These are phyloP conservation scores for Myotis daubentonii DNA, from an alignment of 2,797 vertebrate genomes.

Conservation along the genomic window DNA sequence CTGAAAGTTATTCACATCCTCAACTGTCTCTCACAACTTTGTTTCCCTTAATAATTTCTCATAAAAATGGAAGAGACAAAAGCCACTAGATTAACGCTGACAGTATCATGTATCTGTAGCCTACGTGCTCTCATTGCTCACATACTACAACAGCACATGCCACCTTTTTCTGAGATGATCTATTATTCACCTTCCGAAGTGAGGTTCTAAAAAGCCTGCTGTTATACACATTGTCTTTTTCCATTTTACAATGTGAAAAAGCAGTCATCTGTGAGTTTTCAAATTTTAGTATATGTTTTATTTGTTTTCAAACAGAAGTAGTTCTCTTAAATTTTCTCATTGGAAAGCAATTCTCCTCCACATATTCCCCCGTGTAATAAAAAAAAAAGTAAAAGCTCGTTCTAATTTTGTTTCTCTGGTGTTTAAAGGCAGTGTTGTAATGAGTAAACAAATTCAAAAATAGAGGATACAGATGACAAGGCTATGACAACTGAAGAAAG, in stretches of 20 bases:
- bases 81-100: not conserved
- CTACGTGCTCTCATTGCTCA: not conserved
- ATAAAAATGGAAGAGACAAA: conserved; percentile 18
- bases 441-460: conserved; percentile 14
- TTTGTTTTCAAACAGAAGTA: conserved; percentile 57
- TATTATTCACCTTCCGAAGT: conserved; percentile 19
- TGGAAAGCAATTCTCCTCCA: conserved; percentile 4
- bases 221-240: not conserved
- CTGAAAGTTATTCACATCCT: not conserved
- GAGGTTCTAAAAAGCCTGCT: conserved; percentile 34
- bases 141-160: not conserved
- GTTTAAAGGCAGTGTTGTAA: not conserved
- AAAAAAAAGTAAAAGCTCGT: not conserved
- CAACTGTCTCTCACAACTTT: not conserved
- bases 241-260: not conserved
- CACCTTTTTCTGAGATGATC: conserved; percentile 19
- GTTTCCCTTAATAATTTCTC: not conserved
- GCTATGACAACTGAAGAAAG: not conserved
- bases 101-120: not conserved
- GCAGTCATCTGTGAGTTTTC: not conserved
- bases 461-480: not conserved
- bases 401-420: conserved; percentile 11
- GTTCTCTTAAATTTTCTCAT: conserved; percentile 28
- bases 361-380: not conserved
- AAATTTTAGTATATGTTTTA: not conserved